phyloP scores from a whole-genome alignment of 2,888 invertebrate genomes.

The Drosophila quinaria region DNA sequence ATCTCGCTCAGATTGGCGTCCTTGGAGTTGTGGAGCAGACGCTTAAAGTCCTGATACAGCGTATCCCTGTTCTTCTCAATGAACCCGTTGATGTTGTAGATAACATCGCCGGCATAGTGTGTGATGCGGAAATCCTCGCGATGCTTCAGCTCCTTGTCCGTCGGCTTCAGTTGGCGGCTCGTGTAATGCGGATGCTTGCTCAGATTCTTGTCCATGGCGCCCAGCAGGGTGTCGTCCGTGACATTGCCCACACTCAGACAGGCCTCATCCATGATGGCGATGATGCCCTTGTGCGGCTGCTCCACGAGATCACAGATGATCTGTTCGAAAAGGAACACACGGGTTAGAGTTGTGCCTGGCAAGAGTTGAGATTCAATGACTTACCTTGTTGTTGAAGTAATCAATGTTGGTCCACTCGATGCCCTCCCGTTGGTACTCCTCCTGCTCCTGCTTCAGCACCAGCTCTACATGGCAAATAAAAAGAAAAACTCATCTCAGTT shows the following conservation, averaged over 20 bases:
- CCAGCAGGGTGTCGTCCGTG: slow-evolving; percentile 93
- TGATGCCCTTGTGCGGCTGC: slow-evolving; percentile 95
- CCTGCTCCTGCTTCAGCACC: slow-evolving; percentile 98
- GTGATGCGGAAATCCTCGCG: slow-evolving; percentile 93
- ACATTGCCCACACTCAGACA: slow-evolving; percentile 98
- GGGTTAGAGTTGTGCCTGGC: neutral
- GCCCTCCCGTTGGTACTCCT: slow-evolving; percentile 97
- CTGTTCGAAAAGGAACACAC: slow-evolving; percentile 50
- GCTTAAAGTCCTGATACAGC: slow-evolving; percentile 98
- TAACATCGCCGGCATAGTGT: slow-evolving; percentile 99
- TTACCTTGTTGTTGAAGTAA: slow-evolving; percentile 97
- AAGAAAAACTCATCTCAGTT: neutral
- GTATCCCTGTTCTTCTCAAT: slow-evolving; percentile 99
- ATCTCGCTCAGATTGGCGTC: slow-evolving; percentile 92
- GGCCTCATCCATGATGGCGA: slow-evolving; percentile 98
- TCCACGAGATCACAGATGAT: slow-evolving; percentile 98
- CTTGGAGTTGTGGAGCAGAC: slow-evolving; percentile 93
- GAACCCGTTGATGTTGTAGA: slow-evolving; percentile 95
- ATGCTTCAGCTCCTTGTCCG: slow-evolving; percentile 92
- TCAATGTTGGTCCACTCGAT: slow-evolving; percentile 98
- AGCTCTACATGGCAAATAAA: no score
- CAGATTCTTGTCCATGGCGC: slow-evolving; percentile 96
- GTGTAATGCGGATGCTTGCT: slow-evolving; percentile 95
- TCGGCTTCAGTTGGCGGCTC: slow-evolving; percentile 93
- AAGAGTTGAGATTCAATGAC: neutral